These are phyloP conservation scores for Anthophora plumipes DNA, from an alignment of 2,888 invertebrate species.

Conservation along the genomic window DNA sequence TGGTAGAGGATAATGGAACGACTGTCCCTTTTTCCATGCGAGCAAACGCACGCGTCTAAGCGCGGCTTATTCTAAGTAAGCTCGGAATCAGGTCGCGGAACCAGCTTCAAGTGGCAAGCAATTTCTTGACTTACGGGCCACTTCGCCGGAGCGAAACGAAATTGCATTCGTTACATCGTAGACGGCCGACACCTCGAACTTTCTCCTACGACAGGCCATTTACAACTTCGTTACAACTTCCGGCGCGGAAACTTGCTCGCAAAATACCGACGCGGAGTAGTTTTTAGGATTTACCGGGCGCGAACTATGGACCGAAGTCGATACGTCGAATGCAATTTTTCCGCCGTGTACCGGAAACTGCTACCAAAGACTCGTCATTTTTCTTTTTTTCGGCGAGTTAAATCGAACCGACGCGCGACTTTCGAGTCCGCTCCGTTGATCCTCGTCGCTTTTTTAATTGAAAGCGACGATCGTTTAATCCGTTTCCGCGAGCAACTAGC, in stretches of 20 bases:
- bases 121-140: slow-evolving; percentile 62
- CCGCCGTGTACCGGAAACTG: neutral
- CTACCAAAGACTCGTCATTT: slow-evolving; percentile 10
- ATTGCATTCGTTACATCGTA: slow-evolving; percentile 69
- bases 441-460: slow-evolving; percentile 42
- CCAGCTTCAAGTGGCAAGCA: slow-evolving; percentile 55
- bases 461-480: neutral
- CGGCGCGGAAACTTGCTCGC: slow-evolving; percentile 46
- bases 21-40: neutral
- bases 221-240: slow-evolving; percentile 71
- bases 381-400: neutral
- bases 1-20: too few species aligned
- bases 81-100: slow-evolving; percentile 20
- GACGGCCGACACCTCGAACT: slow-evolving; percentile 61
- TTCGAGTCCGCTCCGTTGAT: neutral
- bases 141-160: slow-evolving; percentile 57
- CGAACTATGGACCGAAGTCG: slow-evolving; percentile 42
- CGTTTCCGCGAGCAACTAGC: slow-evolving; percentile 12
- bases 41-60: slow-evolving; percentile 2
- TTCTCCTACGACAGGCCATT: slow-evolving; percentile 61
- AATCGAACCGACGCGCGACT: slow-evolving; percentile 22
- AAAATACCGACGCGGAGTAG: slow-evolving; percentile 53
- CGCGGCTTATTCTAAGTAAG: slow-evolving; percentile 31
- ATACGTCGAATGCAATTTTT: slow-evolving; percentile 39
- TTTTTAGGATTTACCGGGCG: slow-evolving; percentile 62